Percentiles rank a stretch among this genome's conserved stretches.
Evolutionary conservation across 2,888 invertebrate genomes (phyloP).

Genomic region (Trissolcus brochymenae): DNA sequence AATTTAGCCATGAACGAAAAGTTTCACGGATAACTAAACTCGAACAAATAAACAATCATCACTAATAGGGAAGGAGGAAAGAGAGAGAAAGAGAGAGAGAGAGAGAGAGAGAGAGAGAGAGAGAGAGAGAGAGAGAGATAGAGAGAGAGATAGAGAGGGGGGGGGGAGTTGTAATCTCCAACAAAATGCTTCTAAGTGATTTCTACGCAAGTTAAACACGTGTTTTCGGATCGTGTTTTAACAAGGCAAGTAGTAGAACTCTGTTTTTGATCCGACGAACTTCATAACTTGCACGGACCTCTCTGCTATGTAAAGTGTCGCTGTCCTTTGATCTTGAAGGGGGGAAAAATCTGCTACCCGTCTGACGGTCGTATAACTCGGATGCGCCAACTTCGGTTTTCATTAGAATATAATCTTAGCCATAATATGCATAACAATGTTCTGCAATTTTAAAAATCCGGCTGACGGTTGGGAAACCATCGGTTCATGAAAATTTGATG

Average conservation of each 20-base stretch:
- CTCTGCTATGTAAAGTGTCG: constrained; percentile 9
- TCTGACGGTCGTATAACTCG: background rate
- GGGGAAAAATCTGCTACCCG: background rate
- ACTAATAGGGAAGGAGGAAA: no score
- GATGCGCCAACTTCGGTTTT: no score
- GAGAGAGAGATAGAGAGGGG: no score
- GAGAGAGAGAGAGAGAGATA: no score
- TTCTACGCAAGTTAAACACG: constrained; percentile 32
- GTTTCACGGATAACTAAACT: constrained; percentile 9
- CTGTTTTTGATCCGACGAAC: constrained; percentile 44
- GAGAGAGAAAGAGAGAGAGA: no score
- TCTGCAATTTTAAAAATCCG: no score
- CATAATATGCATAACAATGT: no score
- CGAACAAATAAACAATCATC: constrained; percentile 30
- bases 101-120: no score
- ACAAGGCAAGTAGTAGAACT: constrained; percentile 44
- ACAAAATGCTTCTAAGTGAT: constrained; percentile 34
- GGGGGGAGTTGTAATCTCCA: constrained; percentile 8
- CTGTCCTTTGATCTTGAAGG: background rate
- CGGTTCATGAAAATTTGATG: no score
- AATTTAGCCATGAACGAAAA: constrained; percentile 13
- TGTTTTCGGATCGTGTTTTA: constrained; percentile 23
- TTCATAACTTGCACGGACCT: constrained; percentile 14
- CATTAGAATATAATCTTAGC: no score
- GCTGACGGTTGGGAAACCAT: no score